Conservation (phyloP, 1,140 invertebrate genomes). For the Drosophila obscura region DNA sequence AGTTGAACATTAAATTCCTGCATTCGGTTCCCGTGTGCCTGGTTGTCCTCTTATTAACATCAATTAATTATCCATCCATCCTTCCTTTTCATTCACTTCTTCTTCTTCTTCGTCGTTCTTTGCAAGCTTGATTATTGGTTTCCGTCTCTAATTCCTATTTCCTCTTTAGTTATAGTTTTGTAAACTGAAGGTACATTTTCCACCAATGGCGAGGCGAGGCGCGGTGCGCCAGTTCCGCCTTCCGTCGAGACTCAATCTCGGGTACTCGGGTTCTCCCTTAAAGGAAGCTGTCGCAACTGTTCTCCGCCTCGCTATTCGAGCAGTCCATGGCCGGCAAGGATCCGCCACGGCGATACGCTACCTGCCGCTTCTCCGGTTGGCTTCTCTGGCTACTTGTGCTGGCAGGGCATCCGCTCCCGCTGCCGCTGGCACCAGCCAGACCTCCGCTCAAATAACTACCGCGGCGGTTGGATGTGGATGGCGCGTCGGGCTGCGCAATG, state of each 20-base stretch:
- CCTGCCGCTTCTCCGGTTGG: slow-evolving; percentile 27
- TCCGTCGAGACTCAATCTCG: slow-evolving; percentile 9
- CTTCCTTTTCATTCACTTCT: neutral
- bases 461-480: slow-evolving; percentile 47
- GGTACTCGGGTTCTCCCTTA: slow-evolving; percentile 18
- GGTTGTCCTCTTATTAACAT: neutral
- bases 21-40: slow-evolving; percentile 45
- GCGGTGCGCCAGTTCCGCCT: slow-evolving; percentile 8
- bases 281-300: slow-evolving; percentile 79
- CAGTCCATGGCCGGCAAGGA: slow-evolving; percentile 78
- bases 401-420: slow-evolving; percentile 6
- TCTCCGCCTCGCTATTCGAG: slow-evolving; percentile 77
- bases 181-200: slow-evolving; percentile 81
- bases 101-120: neutral
- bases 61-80: neutral
- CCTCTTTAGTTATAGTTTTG: slow-evolving; percentile 59
- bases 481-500: slow-evolving; percentile 13
- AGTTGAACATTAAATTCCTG: slow-evolving; percentile 68
- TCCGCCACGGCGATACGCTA: slow-evolving; percentile 63
- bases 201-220: slow-evolving; percentile 7
- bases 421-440: neutral
- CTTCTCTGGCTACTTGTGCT: slow-evolving; percentile 27
- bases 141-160: slow-evolving; percentile 15
- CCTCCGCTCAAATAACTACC: slow-evolving; percentile 59
- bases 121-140: neutral